Evolutionary conservation across 1,140 invertebrate genomes (phyloP).

Genomic region (Brachionus sp.): DNA sequence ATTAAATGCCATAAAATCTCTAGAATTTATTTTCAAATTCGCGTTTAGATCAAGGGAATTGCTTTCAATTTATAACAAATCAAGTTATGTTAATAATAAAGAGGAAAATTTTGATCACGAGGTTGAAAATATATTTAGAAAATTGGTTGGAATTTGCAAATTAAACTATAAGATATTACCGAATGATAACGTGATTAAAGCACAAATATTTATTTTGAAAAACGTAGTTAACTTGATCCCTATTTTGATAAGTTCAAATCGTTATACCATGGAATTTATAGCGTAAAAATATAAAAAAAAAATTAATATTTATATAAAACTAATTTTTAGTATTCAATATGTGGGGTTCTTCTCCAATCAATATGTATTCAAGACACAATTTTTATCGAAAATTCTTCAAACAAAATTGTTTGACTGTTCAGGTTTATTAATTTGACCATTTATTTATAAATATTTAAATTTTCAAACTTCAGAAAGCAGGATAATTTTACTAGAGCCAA

Average conservation of each 20-base stretch:
- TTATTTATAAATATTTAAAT: not conserved
- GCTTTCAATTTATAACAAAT: conserved; percentile 10
- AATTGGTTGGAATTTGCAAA: not conserved
- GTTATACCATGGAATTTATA: conserved; percentile 6
- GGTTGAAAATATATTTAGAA: not conserved
- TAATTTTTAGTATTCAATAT: not conserved
- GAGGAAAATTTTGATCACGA: conserved; percentile 16
- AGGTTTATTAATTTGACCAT: not conserved
- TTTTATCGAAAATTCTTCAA: not conserved
- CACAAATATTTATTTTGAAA: conserved; percentile 30
- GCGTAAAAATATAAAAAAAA: not conserved
- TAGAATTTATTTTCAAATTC: conserved; percentile 45
- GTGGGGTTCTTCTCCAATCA: conserved; percentile 18
- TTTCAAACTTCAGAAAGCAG: not conserved
- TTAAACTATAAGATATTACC: not conserved
- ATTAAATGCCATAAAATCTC: conserved; percentile 38
- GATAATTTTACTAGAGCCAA: not conserved
- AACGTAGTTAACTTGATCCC: conserved; percentile 5
- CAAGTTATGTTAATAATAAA: not conserved
- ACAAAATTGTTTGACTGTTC: not conserved
- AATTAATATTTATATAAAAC: not conserved
- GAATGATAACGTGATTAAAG: not conserved
- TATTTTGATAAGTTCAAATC: conserved; percentile 18
- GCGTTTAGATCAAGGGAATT: conserved; percentile 33
- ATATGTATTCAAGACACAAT: not conserved